Conservation (phyloP, 35 echinoderm and acorn worm species). For the Acanthaster planci region DNA sequence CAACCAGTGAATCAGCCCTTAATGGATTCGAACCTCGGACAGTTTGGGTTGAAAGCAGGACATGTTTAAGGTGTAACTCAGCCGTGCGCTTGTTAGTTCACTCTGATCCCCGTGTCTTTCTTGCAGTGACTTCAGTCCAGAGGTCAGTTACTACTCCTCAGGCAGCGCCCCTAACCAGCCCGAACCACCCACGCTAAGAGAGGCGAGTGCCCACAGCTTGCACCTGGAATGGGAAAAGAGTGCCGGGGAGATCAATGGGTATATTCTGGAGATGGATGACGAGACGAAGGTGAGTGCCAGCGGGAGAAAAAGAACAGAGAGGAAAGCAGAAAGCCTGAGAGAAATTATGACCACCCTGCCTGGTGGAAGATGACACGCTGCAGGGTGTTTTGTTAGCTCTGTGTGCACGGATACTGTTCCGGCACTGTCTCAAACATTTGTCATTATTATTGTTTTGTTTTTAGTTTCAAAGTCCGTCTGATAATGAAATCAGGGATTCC, state of each 20-base stretch:
- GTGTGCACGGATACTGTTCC: background rate
- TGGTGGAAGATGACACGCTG: too few species aligned
- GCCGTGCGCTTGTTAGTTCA: too few species aligned
- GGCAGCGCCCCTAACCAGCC: slow-evolving; percentile 83
- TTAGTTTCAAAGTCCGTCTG: too few species aligned
- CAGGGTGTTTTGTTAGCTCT: too few species aligned
- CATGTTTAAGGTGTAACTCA: too few species aligned
- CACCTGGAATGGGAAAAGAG: slow-evolving; percentile 79
- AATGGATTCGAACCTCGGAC: too few species aligned
- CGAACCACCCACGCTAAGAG: slow-evolving; percentile 53
- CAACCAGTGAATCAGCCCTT: too few species aligned
- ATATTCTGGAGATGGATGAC: slow-evolving; percentile 91
- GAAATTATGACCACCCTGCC: background rate
- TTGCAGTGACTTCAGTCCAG: slow-evolving; percentile 84
- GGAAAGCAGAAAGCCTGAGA: background rate
- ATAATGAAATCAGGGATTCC: background rate
- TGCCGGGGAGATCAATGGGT: slow-evolving; percentile 79
- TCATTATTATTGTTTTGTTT: too few species aligned
- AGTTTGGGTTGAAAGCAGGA: too few species aligned
- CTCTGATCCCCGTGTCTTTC: too few species aligned
- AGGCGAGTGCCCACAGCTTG: slow-evolving; percentile 57
- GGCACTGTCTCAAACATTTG: too few species aligned
- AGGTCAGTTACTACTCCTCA: slow-evolving; percentile 67
- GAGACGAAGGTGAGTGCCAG: slow-evolving; percentile 67
- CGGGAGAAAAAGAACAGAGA: background rate